phyloP scores from a whole-genome alignment of 2,113 vertebrate species.

The Lophius piscatorius region DNA sequence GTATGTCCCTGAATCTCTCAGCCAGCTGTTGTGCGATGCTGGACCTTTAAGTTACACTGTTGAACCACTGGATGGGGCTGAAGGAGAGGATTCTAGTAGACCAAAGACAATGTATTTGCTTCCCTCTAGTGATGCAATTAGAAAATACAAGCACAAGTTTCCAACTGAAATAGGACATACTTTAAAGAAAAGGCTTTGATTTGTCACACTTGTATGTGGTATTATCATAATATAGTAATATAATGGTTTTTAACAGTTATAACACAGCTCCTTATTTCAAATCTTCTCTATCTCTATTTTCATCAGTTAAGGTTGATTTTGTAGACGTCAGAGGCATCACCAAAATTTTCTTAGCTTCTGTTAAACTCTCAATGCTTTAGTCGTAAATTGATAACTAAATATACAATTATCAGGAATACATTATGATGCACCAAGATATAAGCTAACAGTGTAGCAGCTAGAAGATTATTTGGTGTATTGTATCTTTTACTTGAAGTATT shows the following conservation, averaged over 20 bases:
- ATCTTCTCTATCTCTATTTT: constrained; percentile 1
- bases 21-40: background rate
- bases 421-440: background rate
- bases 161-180: background rate
- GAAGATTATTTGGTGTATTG: background rate
- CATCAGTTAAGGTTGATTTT: constrained; percentile 18
- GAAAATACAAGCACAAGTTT: background rate
- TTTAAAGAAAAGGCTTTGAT: too few species aligned
- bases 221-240: too few species aligned
- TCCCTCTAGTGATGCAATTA: constrained; percentile 41
- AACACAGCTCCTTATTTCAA: background rate
- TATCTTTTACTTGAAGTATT: background rate
- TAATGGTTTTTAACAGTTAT: background rate
- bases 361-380: background rate
- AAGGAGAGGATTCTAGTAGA: background rate
- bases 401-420: background rate
- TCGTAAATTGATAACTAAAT: background rate
- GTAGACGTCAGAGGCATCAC: background rate
- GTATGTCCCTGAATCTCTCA: too few species aligned
- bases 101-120: constrained; percentile 18
- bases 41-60: constrained; percentile 5
- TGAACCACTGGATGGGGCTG: constrained; percentile 50
- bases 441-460: too few species aligned
- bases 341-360: background rate
- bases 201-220: too few species aligned